Conservation (phyloP, 2,888 invertebrate species). For the Coelopa pilipes region DNA sequence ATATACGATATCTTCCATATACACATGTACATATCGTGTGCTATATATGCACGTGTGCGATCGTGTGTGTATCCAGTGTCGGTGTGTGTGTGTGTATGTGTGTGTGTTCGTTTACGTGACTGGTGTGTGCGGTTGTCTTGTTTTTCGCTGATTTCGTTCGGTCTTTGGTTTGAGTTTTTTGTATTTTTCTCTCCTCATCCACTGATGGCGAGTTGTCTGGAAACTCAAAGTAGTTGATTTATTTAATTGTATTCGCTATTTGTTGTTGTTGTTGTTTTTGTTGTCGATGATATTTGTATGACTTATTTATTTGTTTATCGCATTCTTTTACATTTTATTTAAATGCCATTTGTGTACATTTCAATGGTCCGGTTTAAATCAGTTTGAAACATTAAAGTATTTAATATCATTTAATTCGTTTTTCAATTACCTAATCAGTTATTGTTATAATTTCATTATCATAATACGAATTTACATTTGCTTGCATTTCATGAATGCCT, state of each 20-base stretch:
- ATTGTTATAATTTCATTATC: too few relatives aligned
- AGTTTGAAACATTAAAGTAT: too few relatives aligned
- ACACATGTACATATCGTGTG: too few relatives aligned
- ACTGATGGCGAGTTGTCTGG: conserved; percentile 29
- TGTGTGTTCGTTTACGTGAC: background rate
- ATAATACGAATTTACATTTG: too few relatives aligned
- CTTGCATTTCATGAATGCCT: too few relatives aligned
- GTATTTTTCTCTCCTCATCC: background rate
- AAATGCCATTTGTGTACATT: too few relatives aligned
- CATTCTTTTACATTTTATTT: background rate
- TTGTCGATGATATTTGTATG: conserved; percentile 4
- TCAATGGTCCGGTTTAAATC: too few relatives aligned
- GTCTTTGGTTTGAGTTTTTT: conserved; percentile 17
- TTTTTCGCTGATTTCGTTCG: conserved; percentile 16
- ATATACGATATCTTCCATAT: conserved; percentile 2
- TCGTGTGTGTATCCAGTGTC: background rate
- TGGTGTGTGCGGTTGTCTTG: conserved; percentile 24
- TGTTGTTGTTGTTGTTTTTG: conserved; percentile 15
- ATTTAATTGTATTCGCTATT: conserved; percentile 17
- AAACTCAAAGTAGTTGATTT: conserved; percentile 21
- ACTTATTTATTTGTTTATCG: background rate
- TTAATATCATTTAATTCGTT: too few relatives aligned
- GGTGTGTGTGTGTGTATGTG: background rate
- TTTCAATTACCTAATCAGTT: too few relatives aligned
- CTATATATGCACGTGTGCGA: background rate